These are phyloP conservation scores for Rhinophrynus dorsalis DNA, from an alignment of 2,797 vertebrate species.

Conservation along the genomic window DNA sequence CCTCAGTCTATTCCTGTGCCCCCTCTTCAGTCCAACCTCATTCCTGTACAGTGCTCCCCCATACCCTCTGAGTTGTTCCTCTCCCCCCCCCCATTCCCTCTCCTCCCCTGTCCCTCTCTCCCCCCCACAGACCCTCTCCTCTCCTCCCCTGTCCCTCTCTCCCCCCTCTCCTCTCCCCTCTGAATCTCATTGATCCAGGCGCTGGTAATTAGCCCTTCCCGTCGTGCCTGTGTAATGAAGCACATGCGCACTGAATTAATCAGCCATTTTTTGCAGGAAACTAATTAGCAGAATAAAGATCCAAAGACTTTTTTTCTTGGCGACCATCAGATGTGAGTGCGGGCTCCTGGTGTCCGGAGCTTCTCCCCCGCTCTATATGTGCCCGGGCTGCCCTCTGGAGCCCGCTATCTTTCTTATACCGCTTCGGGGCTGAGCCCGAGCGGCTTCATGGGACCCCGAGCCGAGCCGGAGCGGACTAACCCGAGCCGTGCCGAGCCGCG, in stretches of 20 bases:
- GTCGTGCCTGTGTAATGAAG: constrained; percentile 99
- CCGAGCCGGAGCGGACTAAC: constrained; percentile 63
- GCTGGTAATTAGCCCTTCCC: constrained; percentile 99
- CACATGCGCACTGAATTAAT: constrained; percentile 99
- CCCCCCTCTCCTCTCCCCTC: constrained; percentile 83
- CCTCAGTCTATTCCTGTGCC: neutral
- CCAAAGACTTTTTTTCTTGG: constrained; percentile 98
- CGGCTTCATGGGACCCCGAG: constrained; percentile 50
- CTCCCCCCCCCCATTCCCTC: neutral
- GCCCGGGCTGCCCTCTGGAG: constrained; percentile 72
- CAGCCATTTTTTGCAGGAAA: constrained; percentile 99
- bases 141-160: constrained; percentile 69
- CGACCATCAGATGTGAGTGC: constrained; percentile 99
- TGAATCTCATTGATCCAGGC: constrained; percentile 99
- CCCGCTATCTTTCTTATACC: constrained; percentile 67
- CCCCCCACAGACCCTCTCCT: constrained; percentile 12
- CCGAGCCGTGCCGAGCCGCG: constrained; percentile 82
- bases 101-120: neutral
- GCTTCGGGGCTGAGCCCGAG: constrained; percentile 76
- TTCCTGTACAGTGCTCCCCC: neutral
- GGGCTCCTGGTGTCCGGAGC: constrained; percentile 93
- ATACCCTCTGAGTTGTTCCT: too few relatives aligned
- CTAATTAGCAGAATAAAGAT: constrained; percentile 99
- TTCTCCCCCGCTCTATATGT: constrained; percentile 78
- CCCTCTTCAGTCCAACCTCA: neutral